Evolutionary conservation across 64 coral and sea anemone species (phyloP), one percentile per base, ranked within the genome.

Genomic region (Porites australiensis): DNA sequence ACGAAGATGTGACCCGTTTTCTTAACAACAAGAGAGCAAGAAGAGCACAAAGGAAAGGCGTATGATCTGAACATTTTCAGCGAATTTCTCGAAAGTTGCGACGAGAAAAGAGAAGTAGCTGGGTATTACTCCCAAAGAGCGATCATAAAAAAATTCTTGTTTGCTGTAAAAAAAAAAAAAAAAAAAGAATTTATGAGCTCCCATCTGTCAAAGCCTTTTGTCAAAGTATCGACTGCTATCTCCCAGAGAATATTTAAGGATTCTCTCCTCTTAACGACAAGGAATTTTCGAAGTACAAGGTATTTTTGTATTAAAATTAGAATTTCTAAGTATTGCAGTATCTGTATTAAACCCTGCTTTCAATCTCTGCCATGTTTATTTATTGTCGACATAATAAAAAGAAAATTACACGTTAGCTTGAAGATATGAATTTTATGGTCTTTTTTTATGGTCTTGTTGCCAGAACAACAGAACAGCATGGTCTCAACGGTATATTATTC

Each of bases 211-310:
- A 55, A 79, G 74, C 74, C 15, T 90, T 90, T 65, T 13, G 77
- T 14, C 60, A 90, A 90, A 90, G 88, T 48, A 77, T 65, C 47
- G 88, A 90, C 54, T 58, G 75, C 51, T 79, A 90, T 79, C 88
- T 58, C 27, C 45, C 72, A 43, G 78, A 90, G 49, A 90, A 90
- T 63, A 22, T 23, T 2, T 91, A 91, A n/a, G 2, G 4, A n/a
- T 54, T 44, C 20, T 91, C 59, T 55, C 14, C 82, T 23, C 49
- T 91, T 59, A 74, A 92, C 46, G 90, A 37, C 27, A 37, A 37
- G 27, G 27, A 0, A 37, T 37, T 37, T 37, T 37, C 27, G 27
- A 37, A 37, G 0, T 37, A 0, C 27, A 37, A 37, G 27, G 27
- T 37, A 37, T 37, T 37, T 37, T 37, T 37, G 27, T 37, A 37